These are phyloP conservation scores for Tenodera sinensis DNA, from an alignment of 2,888 invertebrate species.

Conservation along the genomic window DNA sequence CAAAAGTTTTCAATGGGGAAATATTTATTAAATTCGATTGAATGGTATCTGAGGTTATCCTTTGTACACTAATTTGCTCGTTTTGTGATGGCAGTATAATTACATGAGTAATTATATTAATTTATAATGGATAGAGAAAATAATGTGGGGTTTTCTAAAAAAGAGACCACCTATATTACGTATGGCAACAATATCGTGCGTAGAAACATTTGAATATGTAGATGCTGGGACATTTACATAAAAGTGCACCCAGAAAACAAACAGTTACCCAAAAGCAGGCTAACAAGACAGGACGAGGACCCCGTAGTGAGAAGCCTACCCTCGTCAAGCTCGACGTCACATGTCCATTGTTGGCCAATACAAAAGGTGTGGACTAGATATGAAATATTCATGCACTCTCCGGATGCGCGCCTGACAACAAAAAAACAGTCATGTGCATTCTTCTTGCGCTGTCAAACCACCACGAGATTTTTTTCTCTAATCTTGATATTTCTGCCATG, in stretches of 20 bases:
- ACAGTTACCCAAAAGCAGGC: background rate
- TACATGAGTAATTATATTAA: too few relatives aligned
- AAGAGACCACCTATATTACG: too few relatives aligned
- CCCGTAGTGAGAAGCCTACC: background rate
- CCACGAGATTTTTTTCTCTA: background rate
- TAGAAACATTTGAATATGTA: too few relatives aligned
- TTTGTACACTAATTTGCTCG: too few relatives aligned
- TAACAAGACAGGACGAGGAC: background rate
- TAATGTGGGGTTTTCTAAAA: too few relatives aligned
- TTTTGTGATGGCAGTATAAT: too few relatives aligned
- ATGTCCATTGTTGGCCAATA: conserved; percentile 27
- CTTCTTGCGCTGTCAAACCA: background rate
- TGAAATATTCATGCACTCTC: conserved; percentile 43
- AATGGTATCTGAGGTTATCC: too few relatives aligned
- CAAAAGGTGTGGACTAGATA: conserved; percentile 45
- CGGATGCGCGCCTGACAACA: background rate
- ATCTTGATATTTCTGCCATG: background rate
- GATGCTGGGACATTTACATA: too few relatives aligned
- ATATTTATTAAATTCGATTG: too few relatives aligned
- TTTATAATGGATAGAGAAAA: too few relatives aligned
- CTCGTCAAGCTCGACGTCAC: background rate
- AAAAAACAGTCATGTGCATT: background rate
- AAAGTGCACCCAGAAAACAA: background rate
- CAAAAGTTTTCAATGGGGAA: too few relatives aligned
- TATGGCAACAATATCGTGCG: too few relatives aligned